These are phyloP conservation scores for Lasioglossum zephyrum DNA, from an alignment of 2,888 invertebrate genomes.

Conservation along the genomic window DNA sequence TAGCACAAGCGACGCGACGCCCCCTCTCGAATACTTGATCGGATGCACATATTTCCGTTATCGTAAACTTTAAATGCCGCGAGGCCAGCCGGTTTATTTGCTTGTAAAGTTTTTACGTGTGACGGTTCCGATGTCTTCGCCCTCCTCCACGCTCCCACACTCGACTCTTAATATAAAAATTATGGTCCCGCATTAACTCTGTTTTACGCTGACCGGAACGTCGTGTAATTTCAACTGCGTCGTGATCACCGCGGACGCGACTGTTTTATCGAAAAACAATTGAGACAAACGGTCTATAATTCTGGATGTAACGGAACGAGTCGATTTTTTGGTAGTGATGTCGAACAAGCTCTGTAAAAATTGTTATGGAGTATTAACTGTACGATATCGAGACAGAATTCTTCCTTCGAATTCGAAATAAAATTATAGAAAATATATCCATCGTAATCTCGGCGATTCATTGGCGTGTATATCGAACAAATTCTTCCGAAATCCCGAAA, in stretches of 20 bases:
- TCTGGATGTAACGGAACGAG: neutral
- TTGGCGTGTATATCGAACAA: neutral
- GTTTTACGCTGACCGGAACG: neutral
- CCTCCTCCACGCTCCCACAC: neutral
- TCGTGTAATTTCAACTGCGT: neutral
- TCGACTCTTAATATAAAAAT: neutral
- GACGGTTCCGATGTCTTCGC: neutral
- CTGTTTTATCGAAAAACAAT: neutral
- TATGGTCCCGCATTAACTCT: neutral
- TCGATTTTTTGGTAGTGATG: too few species aligned
- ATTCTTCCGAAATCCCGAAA: neutral
- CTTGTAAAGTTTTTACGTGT: slow-evolving; percentile 15
- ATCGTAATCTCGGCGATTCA: neutral
- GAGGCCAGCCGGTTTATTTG: slow-evolving; percentile 9
- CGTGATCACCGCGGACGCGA: neutral
- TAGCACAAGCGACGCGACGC: neutral
- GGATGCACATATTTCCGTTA: neutral
- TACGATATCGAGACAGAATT: too few species aligned
- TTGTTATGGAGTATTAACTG: too few species aligned
- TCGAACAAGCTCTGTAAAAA: too few species aligned
- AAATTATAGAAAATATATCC: neutral
- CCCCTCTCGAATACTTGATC: neutral
- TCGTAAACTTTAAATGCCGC: slow-evolving; percentile 26
- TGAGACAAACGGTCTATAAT: neutral
- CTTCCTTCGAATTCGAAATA: neutral